These are phyloP conservation scores for Parauchenoglanis punctatus DNA, from an alignment of 2,797 vertebrate species.

Conservation along the genomic window DNA sequence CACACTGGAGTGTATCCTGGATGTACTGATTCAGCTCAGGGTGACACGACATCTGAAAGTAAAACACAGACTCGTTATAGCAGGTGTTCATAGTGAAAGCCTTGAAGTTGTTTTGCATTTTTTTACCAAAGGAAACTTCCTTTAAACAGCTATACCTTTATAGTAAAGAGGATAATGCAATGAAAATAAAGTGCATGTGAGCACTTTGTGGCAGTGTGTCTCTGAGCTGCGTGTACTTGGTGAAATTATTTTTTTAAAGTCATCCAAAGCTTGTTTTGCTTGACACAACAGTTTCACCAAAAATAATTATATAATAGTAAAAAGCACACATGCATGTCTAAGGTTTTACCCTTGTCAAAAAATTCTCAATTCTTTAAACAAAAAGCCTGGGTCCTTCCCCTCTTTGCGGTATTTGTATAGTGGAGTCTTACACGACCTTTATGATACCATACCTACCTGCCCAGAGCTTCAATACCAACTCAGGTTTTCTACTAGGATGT, in stretches of 20 bases:
- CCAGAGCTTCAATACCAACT: not conserved
- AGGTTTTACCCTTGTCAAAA: not conserved
- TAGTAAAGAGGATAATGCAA: not conserved
- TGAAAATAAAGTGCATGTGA: not conserved
- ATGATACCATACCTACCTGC: not conserved
- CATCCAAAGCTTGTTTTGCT: not conserved
- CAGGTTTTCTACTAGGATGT: not conserved
- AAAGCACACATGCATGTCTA: not conserved
- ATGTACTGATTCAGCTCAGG: slow-evolving; percentile 97
- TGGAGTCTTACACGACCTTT: not conserved
- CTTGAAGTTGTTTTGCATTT: not conserved
- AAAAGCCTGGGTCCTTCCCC: not conserved
- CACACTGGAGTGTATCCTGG: slow-evolving; percentile 92
- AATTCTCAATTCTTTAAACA: not conserved
- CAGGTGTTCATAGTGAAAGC: not conserved
- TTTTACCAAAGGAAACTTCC: not conserved
- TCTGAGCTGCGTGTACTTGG: not conserved
- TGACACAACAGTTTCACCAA: not conserved
- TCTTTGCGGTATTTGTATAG: not conserved
- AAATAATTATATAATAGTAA: not conserved
- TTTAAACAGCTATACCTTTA: not conserved
- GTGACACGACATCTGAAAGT: slow-evolving; percentile 93
- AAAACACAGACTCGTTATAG: slow-evolving; percentile 3
- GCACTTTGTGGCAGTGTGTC: not conserved
- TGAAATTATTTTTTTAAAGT: not conserved